Base-by-base conservation (phyloP, 1,140 invertebrate species). In the Drosophila setifemur region DNA sequence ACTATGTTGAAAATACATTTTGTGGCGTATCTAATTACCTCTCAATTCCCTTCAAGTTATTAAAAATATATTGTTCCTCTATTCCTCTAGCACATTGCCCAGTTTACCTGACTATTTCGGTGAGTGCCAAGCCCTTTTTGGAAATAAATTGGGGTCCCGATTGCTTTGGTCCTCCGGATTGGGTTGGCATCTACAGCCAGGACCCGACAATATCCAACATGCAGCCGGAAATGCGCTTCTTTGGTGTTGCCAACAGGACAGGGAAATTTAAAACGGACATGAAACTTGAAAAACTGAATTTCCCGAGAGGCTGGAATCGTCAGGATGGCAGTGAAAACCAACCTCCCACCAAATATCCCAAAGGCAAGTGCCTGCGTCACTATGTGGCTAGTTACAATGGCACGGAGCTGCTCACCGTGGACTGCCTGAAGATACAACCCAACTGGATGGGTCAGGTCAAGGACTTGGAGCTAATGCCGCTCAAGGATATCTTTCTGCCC, bases 401-500 rank as follows among this genome's bases (percentile, higher is more conserved):
- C 31, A 91, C 89, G 6, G 82, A 88, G 7, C 72, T 93, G 18
- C 67, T 93, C 2, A 87, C 91, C 5, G 91, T 90, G 9, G 92
- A 93, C 5, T 95, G 94, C 71, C 75, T 94, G 4, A 92, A 92
- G 67, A 93, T 94, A 8, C 92, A 93, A 70, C 93, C 93, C 0
- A 92, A 91, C 28, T 95, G 94, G 94, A 94, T 95, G 93, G 89
- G 91, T 33, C 91, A 93, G 43, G 85, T 92, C 39, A 92, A 82
- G 70, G 52, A 87, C 21, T 60, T 88, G 0, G 66, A 25, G 0
- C 37, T 35, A 3, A 55, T 89, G 61, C 85, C 85, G 5, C 40
- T 90, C 1, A 90, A 86, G 49, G 50, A 66, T 2, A 57, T 90
- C 26, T 88, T 90, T 18, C 67, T 90, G 60, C 90, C 89, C 0